Base-by-base conservation (phyloP, 2,888 invertebrate genomes). In the Gari tellinella region DNA sequence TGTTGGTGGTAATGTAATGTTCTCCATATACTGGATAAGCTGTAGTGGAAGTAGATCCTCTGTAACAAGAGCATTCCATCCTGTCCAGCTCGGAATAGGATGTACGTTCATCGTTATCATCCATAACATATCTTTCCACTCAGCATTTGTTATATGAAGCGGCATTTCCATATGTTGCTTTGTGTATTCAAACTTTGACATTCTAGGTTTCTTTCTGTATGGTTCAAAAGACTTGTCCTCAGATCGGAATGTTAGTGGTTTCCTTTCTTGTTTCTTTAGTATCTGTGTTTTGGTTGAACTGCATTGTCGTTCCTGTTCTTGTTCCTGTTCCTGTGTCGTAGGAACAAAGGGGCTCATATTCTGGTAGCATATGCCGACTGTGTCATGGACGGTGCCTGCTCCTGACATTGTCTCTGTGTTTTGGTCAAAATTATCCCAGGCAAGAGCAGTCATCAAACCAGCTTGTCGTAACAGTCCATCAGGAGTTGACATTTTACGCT, bases 351-450 rank as follows among this genome's bases (percentile, higher is more conserved):
- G 10, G 15, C 17, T 17, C 14, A 25, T 31, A 38, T 73, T 69
- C 41, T 78, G 78, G 41, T 66, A 78, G 38, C 73, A 74, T 15
- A 78, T 78, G 5, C 78, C 73, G 23, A 75, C 64, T 19, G 75
- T 76, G 56, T 72, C 65, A 38, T 76, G 79, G n/a, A 76, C 55
- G 4, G 64, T 79, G n/a, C 66, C 69, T 14, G 14, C 41, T 7
- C 79, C 75, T 25, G 72, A 67, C 19, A 79, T n/a, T n/a, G 75
- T 76, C 17, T 79, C 72, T 21, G 37, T 72, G 19, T 48, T 60
- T 38, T 76, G 66, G 45, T 76, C 79, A 53, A 66, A 79, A 58
- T 76, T 79, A 38, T 72, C 75, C 65, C 68, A 76, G 0, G 79
- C 75, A 15, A 65, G 8, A 12, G 57, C 57, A 8, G 68, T 76